phyloP scores from a whole-genome alignment of 1,140 invertebrate species.

The Drosophila virilis region DNA sequence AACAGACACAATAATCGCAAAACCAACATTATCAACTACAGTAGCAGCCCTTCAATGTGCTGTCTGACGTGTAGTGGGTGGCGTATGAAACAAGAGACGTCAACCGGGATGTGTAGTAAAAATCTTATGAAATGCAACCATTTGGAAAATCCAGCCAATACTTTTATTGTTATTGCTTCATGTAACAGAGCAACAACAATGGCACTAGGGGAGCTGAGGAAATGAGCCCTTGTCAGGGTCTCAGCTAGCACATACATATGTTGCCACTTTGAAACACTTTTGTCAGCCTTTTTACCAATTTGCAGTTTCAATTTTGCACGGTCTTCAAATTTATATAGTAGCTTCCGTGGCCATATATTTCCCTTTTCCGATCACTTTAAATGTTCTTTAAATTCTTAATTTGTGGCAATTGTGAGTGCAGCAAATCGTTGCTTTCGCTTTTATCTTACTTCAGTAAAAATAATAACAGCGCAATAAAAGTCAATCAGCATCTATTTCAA shows the following conservation, averaged over 20 bases:
- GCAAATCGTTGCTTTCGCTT: slow-evolving; percentile 65
- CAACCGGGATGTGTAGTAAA: slow-evolving; percentile 32
- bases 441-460: slow-evolving; percentile 57
- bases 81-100: slow-evolving; percentile 25
- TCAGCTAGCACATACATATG: slow-evolving; percentile 57
- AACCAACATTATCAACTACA: slow-evolving; percentile 36
- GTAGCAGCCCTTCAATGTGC: slow-evolving; percentile 15
- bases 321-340: slow-evolving; percentile 36
- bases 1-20: slow-evolving; percentile 29
- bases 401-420: slow-evolving; percentile 58
- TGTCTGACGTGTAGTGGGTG: slow-evolving; percentile 1
- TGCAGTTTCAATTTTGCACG: slow-evolving; percentile 67
- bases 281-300: slow-evolving; percentile 66
- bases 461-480: slow-evolving; percentile 68
- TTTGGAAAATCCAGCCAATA: slow-evolving; percentile 82
- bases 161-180: slow-evolving; percentile 81
- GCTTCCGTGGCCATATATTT: not conserved
- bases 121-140: slow-evolving; percentile 78
- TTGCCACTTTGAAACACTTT: slow-evolving; percentile 60
- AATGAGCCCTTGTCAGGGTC: slow-evolving; percentile 2
- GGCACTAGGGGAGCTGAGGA: not conserved
- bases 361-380: not conserved
- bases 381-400: slow-evolving; percentile 60
- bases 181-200: slow-evolving; percentile 50
- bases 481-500: slow-evolving; percentile 80